Conservation (phyloP, 2,113 vertebrate species). For the Pterocles burchelli region DNA sequence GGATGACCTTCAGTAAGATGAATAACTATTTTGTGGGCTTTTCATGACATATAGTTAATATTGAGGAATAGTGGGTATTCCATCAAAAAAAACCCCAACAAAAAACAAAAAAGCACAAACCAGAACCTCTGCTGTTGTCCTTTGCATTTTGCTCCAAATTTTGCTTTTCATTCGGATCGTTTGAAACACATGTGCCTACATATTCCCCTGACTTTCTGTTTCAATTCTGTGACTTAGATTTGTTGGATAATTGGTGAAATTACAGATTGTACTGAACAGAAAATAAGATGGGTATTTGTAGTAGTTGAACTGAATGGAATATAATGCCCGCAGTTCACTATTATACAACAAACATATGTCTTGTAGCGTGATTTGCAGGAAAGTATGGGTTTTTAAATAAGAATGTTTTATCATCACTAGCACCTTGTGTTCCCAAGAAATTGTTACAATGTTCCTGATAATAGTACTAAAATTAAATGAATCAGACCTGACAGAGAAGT, state of each 20-base stretch:
- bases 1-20: constrained; percentile 55
- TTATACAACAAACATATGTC: background rate
- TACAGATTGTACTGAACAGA: background rate
- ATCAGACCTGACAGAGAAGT: background rate
- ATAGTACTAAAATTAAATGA: constrained; percentile 37
- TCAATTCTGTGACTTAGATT: background rate
- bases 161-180: background rate
- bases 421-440: background rate
- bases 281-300: background rate
- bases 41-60: background rate
- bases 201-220: background rate
- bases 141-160: background rate
- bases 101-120: no score
- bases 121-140: background rate
- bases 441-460: background rate
- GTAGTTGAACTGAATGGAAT: background rate
- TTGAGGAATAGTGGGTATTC: background rate
- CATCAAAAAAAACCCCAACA: background rate
- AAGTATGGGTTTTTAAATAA: background rate
- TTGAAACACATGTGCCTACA: background rate
- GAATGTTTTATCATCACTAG: background rate
- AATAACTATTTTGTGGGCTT: constrained; percentile 33
- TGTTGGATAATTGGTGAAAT: background rate
- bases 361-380: background rate
- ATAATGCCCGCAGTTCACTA: background rate